These are phyloP conservation scores for Eremobia ochroleuca DNA, from an alignment of 2,888 invertebrate species.

Conservation along the genomic window DNA sequence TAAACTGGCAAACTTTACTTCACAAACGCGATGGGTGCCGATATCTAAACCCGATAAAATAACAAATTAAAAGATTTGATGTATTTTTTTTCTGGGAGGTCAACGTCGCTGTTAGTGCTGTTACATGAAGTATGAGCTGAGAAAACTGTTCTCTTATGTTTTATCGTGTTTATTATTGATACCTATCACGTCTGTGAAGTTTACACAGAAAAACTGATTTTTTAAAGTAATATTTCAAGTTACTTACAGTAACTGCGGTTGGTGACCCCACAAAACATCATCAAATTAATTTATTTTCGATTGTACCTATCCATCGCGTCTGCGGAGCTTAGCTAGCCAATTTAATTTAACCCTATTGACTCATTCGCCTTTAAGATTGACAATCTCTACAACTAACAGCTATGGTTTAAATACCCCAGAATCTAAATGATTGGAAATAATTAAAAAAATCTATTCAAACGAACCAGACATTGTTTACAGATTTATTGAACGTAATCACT, in stretches of 20 bases:
- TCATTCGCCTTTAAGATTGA: neutral
- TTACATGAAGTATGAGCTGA: neutral
- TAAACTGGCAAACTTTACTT: neutral
- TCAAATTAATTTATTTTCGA: neutral
- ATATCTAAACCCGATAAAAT: neutral
- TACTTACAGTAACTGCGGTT: neutral
- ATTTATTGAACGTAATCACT: conserved; percentile 35
- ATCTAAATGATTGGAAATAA: neutral
- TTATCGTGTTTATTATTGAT: neutral
- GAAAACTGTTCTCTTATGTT: neutral
- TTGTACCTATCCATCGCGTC: neutral
- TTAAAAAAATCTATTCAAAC: neutral
- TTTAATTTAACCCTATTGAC: neutral
- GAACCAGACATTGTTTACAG: conserved; percentile 14
- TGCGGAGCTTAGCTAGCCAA: neutral
- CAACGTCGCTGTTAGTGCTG: too few relatives aligned
- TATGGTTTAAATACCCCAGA: neutral
- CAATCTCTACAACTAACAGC: neutral
- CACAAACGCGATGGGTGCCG: neutral
- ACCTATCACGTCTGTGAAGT: neutral
- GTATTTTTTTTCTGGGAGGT: neutral
- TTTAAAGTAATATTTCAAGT: neutral
- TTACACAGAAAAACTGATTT: neutral
- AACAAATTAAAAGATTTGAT: neutral
- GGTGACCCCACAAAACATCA: neutral